Base-by-base conservation (phyloP, 2,113 vertebrate genomes). In the Oreochromis aureus region DNA sequence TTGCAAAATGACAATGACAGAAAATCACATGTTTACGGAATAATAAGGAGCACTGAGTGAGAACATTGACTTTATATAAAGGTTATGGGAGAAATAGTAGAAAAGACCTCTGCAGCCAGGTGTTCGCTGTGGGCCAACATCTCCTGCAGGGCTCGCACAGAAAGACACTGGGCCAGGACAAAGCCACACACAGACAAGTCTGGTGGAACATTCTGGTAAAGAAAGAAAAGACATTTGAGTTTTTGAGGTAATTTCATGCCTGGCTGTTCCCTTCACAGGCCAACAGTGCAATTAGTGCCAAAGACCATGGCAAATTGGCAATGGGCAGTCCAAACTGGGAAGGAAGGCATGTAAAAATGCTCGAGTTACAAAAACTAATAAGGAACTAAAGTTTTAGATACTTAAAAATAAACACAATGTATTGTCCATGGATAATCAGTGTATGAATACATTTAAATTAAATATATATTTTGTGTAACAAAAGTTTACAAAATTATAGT, bases 91-190 rank as follows among this genome's bases (percentile, higher is more conserved):
- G 24, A 8, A 84, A 82, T 32, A 59, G 9, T 78, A 30, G 4
- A 32, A 54, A 81, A 46, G 44, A 97, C 96, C 93, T 93, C 91
- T 71, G 83, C 30, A 66, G 88, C 59, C 81, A 89, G 79, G 61
- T 94, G 87, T 44, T 94, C 44, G 5, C 90, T 87, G 78, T 94
- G 92, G 81, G 93, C 86, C 56, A 97, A 89, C 94, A 93, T 96
- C 87, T 97, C 96, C 88, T 96, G 96, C 84, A 97, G 94, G 48
- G 96, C 96, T 85, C 96, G 88, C n/a, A 97, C 95, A 18, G 96
- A 97, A 51, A 96, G 92, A 91, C 96, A 97, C 85, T 93, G 93
- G 80, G 94, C 93, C 90, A 97, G 87, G 58, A 97, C 86, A 19
- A 96, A 96, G 84, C 93, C 93, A 85, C 96, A 97, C 2, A 96